These are phyloP conservation scores for Xanthorhoe designata DNA, from an alignment of 2,888 invertebrate species.

Conservation along the genomic window DNA sequence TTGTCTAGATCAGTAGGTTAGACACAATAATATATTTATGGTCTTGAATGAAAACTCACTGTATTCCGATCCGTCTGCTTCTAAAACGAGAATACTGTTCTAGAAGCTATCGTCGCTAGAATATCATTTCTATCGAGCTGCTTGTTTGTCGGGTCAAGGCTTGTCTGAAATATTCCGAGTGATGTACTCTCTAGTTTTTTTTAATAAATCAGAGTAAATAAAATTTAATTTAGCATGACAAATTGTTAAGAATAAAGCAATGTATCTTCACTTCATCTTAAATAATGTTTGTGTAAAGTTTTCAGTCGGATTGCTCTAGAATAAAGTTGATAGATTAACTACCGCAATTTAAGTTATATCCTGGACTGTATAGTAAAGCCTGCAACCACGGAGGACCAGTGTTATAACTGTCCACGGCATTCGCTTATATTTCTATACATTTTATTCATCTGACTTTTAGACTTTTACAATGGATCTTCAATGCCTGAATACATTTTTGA, in stretches of 20 bases:
- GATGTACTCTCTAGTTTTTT: constrained; percentile 25
- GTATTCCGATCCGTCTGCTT: constrained; percentile 22
- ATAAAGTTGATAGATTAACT: background rate
- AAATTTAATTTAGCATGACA: background rate
- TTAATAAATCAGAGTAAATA: constrained; percentile 25
- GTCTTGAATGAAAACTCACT: constrained; percentile 8
- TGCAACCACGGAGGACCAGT: too few species aligned
- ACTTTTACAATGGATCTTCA: too few species aligned
- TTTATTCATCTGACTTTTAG: too few species aligned
- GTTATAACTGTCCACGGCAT: too few species aligned
- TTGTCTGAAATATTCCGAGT: constrained; percentile 38
- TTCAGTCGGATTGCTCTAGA: too few species aligned
- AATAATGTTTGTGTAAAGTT: too few species aligned
- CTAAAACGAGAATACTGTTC: constrained; percentile 35
- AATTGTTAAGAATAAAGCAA: background rate
- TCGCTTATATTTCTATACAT: too few species aligned
- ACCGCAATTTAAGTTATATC: too few species aligned
- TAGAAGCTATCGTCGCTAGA: constrained; percentile 32
- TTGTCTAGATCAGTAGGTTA: background rate
- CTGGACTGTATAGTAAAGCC: too few species aligned
- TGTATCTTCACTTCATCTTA: background rate
- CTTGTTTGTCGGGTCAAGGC: constrained; percentile 43
- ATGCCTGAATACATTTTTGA: too few species aligned
- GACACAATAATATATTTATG: background rate
- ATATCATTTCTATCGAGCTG: constrained; percentile 37